These are phyloP conservation scores for Regulus satrapa DNA, from an alignment of 2,113 vertebrate species.

Conservation along the genomic window DNA sequence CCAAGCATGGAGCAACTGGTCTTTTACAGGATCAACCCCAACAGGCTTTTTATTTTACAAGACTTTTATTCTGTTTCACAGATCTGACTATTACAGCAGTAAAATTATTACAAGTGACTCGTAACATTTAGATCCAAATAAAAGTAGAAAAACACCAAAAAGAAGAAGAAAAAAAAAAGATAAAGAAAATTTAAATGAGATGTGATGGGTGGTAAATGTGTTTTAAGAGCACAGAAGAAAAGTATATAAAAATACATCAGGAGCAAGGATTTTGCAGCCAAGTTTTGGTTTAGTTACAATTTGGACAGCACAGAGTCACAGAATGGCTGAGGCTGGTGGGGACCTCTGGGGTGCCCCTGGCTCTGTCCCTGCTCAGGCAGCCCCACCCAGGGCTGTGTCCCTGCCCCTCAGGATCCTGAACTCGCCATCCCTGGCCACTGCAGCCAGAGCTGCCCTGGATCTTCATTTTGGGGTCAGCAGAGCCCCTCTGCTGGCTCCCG, in stretches of 20 bases:
- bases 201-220: background rate
- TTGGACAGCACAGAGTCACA: background rate
- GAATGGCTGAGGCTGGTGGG: background rate
- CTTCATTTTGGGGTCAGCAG: background rate
- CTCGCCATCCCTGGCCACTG: background rate
- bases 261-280: constrained; percentile 14
- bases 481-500: background rate
- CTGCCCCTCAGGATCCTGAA: background rate
- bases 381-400: background rate
- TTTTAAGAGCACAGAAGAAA: constrained; percentile 26
- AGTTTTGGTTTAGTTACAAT: background rate
- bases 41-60: constrained; percentile 62
- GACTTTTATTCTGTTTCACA: constrained; percentile 76
- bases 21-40: constrained; percentile 26
- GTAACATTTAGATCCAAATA: constrained; percentile 62
- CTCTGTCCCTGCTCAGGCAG: background rate
- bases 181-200: constrained; percentile 7
- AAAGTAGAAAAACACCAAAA: constrained; percentile 53
- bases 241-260: constrained; percentile 33
- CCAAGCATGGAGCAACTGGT: background rate
- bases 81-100: constrained; percentile 72
- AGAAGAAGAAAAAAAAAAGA: background rate
- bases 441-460: background rate
- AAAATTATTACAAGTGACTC: constrained; percentile 74
- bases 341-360: background rate